Evolutionary conservation across 2,888 invertebrate genomes (phyloP).

Genomic region (Rhimphoctona megacephalus): DNA sequence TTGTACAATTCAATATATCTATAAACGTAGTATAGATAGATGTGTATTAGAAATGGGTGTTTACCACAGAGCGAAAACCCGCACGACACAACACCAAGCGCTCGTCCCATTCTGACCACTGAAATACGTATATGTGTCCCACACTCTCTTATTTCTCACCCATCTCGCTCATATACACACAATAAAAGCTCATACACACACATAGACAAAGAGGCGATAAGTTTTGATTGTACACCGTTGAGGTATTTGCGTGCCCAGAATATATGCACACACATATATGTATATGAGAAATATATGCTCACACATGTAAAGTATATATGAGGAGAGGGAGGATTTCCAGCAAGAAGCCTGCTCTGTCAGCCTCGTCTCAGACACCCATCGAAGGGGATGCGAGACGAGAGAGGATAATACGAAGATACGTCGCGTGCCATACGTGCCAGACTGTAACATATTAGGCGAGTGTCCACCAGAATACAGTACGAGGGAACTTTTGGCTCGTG

Average conservation of each 20-base stretch:
- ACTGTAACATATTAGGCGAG: conserved; percentile 51
- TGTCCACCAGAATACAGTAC: not conserved
- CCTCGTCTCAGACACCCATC: conserved; percentile 34
- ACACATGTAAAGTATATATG: not conserved
- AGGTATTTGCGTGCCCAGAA: conserved; percentile 75
- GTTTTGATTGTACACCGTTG: conserved; percentile 78
- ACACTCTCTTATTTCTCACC: conserved; percentile 11
- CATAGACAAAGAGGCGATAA: conserved; percentile 21
- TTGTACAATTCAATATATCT: not conserved
- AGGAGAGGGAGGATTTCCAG: conserved; percentile 20
- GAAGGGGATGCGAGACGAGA: not conserved
- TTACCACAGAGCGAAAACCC: conserved; percentile 34
- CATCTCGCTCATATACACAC: not conserved
- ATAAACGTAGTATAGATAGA: not conserved
- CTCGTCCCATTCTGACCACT: conserved; percentile 72
- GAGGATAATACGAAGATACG: conserved; percentile 67
- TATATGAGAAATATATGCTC: conserved; percentile 13
- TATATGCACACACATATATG: conserved; percentile 1
- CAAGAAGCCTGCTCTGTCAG: conserved; percentile 36
- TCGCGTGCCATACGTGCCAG: conserved; percentile 63
- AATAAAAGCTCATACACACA: not conserved
- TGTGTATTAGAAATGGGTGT: conserved; percentile 38
- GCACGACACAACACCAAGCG: conserved; percentile 42
- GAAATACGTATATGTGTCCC: conserved; percentile 77
- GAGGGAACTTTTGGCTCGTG: conserved; percentile 25